These are phyloP conservation scores for Helicolenus hilgendorfi DNA, from an alignment of 2,797 vertebrate genomes.

Conservation along the genomic window DNA sequence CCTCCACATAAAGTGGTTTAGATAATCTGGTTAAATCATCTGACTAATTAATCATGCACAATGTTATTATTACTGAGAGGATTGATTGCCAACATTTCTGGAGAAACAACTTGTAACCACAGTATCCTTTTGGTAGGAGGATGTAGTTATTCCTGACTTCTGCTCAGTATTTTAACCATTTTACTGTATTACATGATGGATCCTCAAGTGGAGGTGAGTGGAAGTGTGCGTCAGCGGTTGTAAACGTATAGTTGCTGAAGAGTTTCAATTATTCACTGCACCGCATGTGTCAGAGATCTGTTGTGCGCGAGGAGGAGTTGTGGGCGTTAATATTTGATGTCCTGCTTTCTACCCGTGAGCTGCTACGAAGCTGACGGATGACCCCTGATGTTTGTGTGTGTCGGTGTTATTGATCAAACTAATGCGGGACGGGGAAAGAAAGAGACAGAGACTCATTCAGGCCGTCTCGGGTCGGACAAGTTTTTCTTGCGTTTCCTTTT, in stretches of 20 bases:
- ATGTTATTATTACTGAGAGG: not conserved
- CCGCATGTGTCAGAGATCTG: conserved; percentile 61
- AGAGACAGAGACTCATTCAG: conserved; percentile 35
- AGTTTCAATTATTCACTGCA: conserved; percentile 77
- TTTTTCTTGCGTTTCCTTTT: conserved; percentile 44
- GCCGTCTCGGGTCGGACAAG: conserved; percentile 44
- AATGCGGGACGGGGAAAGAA: conserved; percentile 51
- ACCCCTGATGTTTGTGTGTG: conserved; percentile 53
- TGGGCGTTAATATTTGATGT: conserved; percentile 81
- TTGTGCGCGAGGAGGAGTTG: conserved; percentile 33
- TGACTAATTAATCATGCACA: not conserved
- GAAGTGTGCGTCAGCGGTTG: conserved; percentile 28
- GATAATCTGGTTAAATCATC: not conserved
- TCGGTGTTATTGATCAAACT: conserved; percentile 73
- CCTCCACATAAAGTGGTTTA: not conserved
- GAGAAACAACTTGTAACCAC: not conserved
- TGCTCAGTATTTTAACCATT: not conserved
- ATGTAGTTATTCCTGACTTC: not conserved
- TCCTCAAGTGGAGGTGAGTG: not conserved
- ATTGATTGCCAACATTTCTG: not conserved
- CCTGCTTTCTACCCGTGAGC: conserved; percentile 61
- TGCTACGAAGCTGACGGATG: conserved; percentile 66
- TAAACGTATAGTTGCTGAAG: conserved; percentile 52
- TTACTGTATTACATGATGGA: not conserved
- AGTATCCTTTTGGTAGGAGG: not conserved